Evolutionary conservation across 2,888 invertebrate species (phyloP).

Genomic region (Mechanitis messenoides): DNA sequence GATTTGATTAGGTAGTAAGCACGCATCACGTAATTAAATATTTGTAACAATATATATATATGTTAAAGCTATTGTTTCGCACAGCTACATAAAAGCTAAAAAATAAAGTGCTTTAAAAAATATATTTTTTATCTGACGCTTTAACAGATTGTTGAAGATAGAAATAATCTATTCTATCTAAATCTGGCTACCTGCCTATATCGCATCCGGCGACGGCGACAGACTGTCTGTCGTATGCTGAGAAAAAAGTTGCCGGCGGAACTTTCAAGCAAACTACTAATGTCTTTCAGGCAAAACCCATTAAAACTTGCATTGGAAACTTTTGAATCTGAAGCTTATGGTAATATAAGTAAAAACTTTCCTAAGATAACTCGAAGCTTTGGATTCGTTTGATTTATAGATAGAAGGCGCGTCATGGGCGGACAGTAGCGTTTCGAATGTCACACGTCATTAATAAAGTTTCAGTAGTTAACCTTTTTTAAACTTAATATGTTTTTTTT

Average conservation of each 20-base stretch:
- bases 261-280: constrained; percentile 34
- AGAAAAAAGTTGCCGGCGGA: constrained; percentile 27
- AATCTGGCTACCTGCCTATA: constrained; percentile 25
- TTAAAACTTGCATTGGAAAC: constrained; percentile 7
- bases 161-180: constrained; percentile 12
- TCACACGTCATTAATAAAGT: constrained; percentile 58
- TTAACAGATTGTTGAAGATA: constrained; percentile 1
- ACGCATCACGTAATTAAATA: too few relatives aligned
- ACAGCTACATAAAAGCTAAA: too few relatives aligned
- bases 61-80: too few relatives aligned
- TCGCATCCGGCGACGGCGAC: constrained; percentile 57
- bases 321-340: constrained; percentile 22
- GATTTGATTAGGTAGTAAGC: too few relatives aligned
- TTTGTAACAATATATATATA: too few relatives aligned
- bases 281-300: constrained; percentile 34
- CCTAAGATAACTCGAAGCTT: constrained; percentile 1
- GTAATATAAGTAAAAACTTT: constrained; percentile 9
- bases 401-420: constrained; percentile 41
- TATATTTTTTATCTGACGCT: not conserved
- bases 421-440: constrained; percentile 57
- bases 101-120: not conserved
- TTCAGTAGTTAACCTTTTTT: constrained; percentile 31
- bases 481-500: constrained; percentile 9
- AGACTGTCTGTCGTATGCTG: constrained; percentile 46
- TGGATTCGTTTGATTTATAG: constrained; percentile 46